Evolutionary conservation across 2,888 invertebrate genomes (phyloP).

Genomic region (Acheta domesticus): DNA sequence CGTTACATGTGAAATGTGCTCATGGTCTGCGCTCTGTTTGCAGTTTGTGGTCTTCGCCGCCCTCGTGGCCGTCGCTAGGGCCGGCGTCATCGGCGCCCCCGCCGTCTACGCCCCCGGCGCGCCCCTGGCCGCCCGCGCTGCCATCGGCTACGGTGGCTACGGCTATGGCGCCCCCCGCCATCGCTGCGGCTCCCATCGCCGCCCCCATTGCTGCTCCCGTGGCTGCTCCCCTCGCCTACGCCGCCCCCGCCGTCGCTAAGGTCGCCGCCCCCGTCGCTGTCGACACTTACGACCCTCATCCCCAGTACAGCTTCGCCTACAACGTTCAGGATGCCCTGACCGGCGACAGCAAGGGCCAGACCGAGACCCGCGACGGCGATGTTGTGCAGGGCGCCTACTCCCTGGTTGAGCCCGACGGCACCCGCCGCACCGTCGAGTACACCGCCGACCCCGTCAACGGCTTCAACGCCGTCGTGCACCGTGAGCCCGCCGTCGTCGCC

Average conservation of each 20-base stretch:
- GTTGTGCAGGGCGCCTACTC: slow-evolving; percentile 29
- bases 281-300: slow-evolving; percentile 30
- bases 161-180: slow-evolving; percentile 19
- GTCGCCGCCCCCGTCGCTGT: slow-evolving; percentile 28
- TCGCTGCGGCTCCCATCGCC: too few relatives aligned
- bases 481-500: slow-evolving; percentile 27
- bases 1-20: too few relatives aligned
- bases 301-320: slow-evolving; percentile 27
- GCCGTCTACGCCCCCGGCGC: slow-evolving; percentile 28
- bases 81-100: slow-evolving; percentile 35
- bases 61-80: slow-evolving; percentile 35
- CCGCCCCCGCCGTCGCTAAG: slow-evolving; percentile 27
- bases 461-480: slow-evolving; percentile 28
- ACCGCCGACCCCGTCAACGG: slow-evolving; percentile 26
- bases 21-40: background rate
- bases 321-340: background rate
- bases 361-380: slow-evolving; percentile 31
- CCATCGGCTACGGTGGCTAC: too few relatives aligned
- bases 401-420: slow-evolving; percentile 28
- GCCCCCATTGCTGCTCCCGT: too few relatives aligned
- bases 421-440: slow-evolving; percentile 24
- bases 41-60: slow-evolving; percentile 36
- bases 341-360: slow-evolving; percentile 20
- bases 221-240: too few relatives aligned
- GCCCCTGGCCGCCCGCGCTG: slow-evolving; percentile 28